Percentiles rank a stretch among this genome's conserved stretches.
These are phyloP conservation scores for Luffia ferchaultella DNA, from an alignment of 2,888 invertebrate species.

Conservation along the genomic window DNA sequence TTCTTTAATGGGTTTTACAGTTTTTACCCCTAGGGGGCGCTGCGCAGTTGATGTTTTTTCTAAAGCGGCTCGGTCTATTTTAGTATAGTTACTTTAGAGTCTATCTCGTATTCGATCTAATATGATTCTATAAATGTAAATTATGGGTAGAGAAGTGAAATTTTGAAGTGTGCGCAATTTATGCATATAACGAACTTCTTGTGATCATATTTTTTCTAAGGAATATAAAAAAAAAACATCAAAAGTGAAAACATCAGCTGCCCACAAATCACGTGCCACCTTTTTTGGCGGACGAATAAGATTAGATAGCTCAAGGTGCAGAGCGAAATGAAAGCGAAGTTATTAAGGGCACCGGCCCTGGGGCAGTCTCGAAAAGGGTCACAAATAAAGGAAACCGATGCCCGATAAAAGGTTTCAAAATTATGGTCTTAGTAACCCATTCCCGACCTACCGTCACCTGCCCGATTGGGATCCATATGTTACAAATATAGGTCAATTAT, in stretches of 20 bases:
- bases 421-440: slow-evolving; percentile 45
- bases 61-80: no score
- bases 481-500: slow-evolving; percentile 44
- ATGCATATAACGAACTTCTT: slow-evolving; percentile 39
- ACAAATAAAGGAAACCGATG: slow-evolving; percentile 50
- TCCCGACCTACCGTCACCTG: slow-evolving; percentile 54
- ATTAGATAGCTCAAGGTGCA: slow-evolving; percentile 57
- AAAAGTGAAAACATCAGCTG: slow-evolving; percentile 34
- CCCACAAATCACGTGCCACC: slow-evolving; percentile 22
- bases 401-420: slow-evolving; percentile 44
- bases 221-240: slow-evolving; percentile 19
- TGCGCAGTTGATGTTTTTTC: no score
- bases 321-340: slow-evolving; percentile 40
- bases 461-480: slow-evolving; percentile 40
- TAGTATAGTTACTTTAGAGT: no score
- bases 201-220: slow-evolving; percentile 28
- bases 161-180: no score
- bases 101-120: no score
- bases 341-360: slow-evolving; percentile 38
- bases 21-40: no score
- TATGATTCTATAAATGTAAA: no score
- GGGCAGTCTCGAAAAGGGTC: slow-evolving; percentile 19
- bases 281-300: slow-evolving; percentile 27
- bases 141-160: no score
- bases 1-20: no score